These are phyloP conservation scores for Cotesia typhae DNA, from an alignment of 1,140 invertebrate species.

Conservation along the genomic window DNA sequence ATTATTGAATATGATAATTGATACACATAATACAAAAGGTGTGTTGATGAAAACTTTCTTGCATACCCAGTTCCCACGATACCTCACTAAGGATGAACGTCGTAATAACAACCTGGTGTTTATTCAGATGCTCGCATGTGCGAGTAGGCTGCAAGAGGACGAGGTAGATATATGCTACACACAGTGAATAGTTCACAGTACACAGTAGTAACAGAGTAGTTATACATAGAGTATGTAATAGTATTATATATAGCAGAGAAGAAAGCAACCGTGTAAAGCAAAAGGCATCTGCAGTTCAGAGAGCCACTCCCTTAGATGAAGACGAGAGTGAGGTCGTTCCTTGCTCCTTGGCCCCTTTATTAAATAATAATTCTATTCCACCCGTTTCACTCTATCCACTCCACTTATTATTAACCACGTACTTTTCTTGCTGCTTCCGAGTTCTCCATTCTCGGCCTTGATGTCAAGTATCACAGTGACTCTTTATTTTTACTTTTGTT, in stretches of 20 bases:
- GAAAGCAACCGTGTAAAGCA: neutral
- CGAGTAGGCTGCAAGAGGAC: constrained; percentile 1
- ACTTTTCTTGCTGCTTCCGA: neutral
- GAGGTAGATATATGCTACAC: neutral
- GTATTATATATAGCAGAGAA: neutral
- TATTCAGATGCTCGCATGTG: neutral
- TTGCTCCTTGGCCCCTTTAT: constrained; percentile 31
- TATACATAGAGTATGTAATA: too few species aligned
- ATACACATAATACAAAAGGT: neutral
- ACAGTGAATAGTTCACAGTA: too few species aligned
- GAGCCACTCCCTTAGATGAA: constrained; percentile 28
- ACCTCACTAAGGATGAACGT: neutral
- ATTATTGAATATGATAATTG: neutral
- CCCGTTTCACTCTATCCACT: neutral
- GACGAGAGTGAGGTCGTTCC: constrained; percentile 35
- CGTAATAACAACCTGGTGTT: constrained; percentile 7
- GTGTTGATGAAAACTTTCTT: constrained; percentile 5
- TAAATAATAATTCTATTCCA: neutral
- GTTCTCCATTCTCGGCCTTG: neutral
- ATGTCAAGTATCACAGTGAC: too few species aligned
- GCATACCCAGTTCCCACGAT: constrained; percentile 11
- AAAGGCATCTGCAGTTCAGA: neutral
- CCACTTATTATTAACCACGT: neutral
- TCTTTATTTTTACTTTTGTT: too few species aligned
- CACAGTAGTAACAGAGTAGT: too few species aligned